A percentile compares a stretch with the other conserved stretches of the same genome.
phyloP scores from a whole-genome alignment of 2,113 vertebrate species.

The Halcyon senegalensis region DNA sequence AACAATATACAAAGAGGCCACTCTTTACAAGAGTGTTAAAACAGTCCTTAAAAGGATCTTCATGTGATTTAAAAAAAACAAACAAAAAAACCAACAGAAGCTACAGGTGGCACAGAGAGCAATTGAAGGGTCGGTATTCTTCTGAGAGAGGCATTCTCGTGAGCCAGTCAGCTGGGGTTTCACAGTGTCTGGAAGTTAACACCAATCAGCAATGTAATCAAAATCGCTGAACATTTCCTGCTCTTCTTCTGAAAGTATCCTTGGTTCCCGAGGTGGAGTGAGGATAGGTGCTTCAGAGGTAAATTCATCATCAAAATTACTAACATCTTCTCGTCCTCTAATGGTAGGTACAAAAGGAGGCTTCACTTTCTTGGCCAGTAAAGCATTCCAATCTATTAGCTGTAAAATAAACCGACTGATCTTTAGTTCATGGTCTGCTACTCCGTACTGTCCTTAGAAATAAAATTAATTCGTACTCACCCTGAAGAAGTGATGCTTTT shows the following conservation, averaged over 20 bases:
- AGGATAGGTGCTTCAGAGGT: constrained; percentile 96
- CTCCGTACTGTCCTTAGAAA: not conserved
- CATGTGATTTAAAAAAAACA: constrained; percentile 68
- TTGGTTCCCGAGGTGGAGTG: constrained; percentile 94
- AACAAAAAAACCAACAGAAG: constrained; percentile 38
- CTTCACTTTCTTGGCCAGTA: constrained; percentile 94
- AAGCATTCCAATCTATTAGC: constrained; percentile 91
- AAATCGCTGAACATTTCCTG: constrained; percentile 97
- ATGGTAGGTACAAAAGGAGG: constrained; percentile 96
- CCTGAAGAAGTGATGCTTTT: constrained; percentile 96
- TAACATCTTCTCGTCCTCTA: constrained; percentile 91
- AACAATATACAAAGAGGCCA: constrained; percentile 71
- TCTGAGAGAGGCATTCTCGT: constrained; percentile 65
- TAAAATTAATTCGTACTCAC: constrained; percentile 69
- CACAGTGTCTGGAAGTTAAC: constrained; percentile 89
- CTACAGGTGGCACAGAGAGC: constrained; percentile 85
- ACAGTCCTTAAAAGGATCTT: constrained; percentile 77
- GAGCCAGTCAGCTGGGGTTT: constrained; percentile 81
- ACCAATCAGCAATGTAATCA: constrained; percentile 98
- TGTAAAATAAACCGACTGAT: constrained; percentile 52
- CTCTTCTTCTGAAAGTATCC: constrained; percentile 89
- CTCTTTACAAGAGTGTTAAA: constrained; percentile 72
- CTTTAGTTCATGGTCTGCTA: constrained; percentile 27
- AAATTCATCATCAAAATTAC: constrained; percentile 99
- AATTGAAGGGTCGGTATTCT: constrained; percentile 64